Base-by-base conservation (phyloP, 2,113 vertebrate species). In the Scytalopus superciliaris region DNA sequence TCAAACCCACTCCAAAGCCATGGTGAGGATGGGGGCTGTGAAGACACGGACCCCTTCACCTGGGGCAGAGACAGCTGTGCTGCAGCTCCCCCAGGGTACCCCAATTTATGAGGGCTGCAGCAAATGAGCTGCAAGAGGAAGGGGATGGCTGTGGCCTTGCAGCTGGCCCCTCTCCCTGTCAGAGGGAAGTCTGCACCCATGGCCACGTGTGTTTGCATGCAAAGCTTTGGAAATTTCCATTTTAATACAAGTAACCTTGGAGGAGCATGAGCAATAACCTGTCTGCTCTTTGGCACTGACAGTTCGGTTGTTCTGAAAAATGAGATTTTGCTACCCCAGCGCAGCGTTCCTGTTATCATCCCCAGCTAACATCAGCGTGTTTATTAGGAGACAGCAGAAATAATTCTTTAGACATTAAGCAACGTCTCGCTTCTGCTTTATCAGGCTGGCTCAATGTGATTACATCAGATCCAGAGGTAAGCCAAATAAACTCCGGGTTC, bases 211-310 rank as follows among this genome's bases (percentile, higher is more conserved):
- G 25, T 39, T 47, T 11, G 82, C 76, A 89, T 84, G 68, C 83
- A 94, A 95, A 96, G 82, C 84, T 72, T 87, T 7, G 64, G 85
- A 87, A 95, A 96, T 97, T 97, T 96, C 93, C 96, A 96, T 96
- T 95, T 94, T 97, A 97, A 95, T 97, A 97, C 95, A 95, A 94
- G 91, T 56, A 95, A 91, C 84, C 94, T 96, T 97, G 90, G 85
- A 93, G 90, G 78, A 96, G 75, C 76, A 25, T 25, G 93, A 90
- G 53, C 85, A 93, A 97, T 83, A 96, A 89, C 76, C 93, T 95
- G 93, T 94, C 87, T 96, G 66, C 91, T 94, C 89, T 96, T 95
- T 94, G 92, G 84, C 79, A 74, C 69, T 66, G 47, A 78, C 78
- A 84, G 70, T 88, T 94, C 9, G 4, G 72, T 75, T 94, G 95